These are phyloP conservation scores for Nysson spinosus DNA, from an alignment of 2,888 invertebrate genomes.

Conservation along the genomic window DNA sequence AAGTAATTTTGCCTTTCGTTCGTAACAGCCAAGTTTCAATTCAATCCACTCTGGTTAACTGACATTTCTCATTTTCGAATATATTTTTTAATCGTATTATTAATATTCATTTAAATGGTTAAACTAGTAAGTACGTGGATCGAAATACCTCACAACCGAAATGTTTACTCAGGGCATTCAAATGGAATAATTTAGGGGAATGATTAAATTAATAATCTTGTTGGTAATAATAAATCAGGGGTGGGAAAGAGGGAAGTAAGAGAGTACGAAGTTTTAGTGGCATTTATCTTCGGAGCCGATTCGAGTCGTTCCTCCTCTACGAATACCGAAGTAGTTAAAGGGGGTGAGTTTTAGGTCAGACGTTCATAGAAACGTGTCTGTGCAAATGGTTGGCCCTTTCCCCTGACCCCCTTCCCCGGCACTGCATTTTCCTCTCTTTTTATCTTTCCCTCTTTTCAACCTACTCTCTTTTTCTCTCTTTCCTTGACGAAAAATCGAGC, in stretches of 20 bases:
- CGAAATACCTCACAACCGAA: too few species aligned
- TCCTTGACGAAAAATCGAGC: constrained; percentile 42
- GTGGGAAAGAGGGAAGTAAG: too few species aligned
- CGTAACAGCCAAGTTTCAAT: too few species aligned
- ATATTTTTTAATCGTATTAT: too few species aligned
- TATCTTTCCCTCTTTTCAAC: too few species aligned
- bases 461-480: background rate
- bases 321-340: background rate
- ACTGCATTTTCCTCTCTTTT: too few species aligned
- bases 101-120: too few species aligned
- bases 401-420: background rate
- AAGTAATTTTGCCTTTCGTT: too few species aligned
- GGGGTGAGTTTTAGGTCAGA: constrained; percentile 38
- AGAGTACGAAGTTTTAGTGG: background rate
- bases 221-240: too few species aligned
- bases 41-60: too few species aligned
- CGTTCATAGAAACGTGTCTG: constrained; percentile 14
- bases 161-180: background rate
- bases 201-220: background rate
- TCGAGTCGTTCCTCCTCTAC: background rate
- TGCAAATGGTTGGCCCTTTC: background rate
- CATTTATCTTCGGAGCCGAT: background rate
- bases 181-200: background rate
- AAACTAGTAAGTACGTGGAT: too few species aligned
- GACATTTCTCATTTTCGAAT: too few species aligned